Evolutionary conservation across 2,797 vertebrate species (phyloP), one percentile per base, ranked within the genome.

Genomic region (Tragelaphus eurycerus): DNA sequence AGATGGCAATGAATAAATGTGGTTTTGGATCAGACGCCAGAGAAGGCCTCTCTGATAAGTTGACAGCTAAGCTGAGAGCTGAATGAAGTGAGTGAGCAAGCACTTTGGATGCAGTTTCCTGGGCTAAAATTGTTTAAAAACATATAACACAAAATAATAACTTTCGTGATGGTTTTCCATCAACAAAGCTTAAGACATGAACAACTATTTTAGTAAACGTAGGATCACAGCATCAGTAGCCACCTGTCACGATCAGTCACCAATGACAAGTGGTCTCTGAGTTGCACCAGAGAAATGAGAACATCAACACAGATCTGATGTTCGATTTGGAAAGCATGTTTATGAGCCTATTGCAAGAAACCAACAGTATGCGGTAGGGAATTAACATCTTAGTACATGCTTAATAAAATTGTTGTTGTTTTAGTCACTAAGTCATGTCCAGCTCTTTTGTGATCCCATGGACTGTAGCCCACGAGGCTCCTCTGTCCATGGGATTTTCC

Each of bases 311-410:
- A 57, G 54, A 79, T n/a, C 23, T 83, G 34, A 6, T 38, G 2
- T 60, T 59, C 76, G 8, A 89, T 91, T 59, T 86, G 46, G 71
- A 91, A 74, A 96, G 8, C 6, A 7, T 90, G 23, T 11, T 86
- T 29, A 87, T 78, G 38, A 54, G 86, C n/a, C 29, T 74, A 10
- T 59, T 96, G 4, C 48, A 64, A 91, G 54, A 92, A 52, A 46
- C 21, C 46, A 50, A 29, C 6, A 38, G 6, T 62, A 11, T 43
- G 34, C 0, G 0, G 3, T 48, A 85, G 31, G 16, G 7, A 59
- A 86, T 93, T 86, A 88, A 54, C 16, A 59, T 85, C 27, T 88
- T 90, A 74, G 55, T 57, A 7, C 5, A 25, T 84, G 3, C 2
- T 55, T 90, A 88, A 85, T 46, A 59, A 60, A 82, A 87, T 43